phyloP scores from a whole-genome alignment of 2,888 invertebrate species.

The Limenitis camilla region DNA sequence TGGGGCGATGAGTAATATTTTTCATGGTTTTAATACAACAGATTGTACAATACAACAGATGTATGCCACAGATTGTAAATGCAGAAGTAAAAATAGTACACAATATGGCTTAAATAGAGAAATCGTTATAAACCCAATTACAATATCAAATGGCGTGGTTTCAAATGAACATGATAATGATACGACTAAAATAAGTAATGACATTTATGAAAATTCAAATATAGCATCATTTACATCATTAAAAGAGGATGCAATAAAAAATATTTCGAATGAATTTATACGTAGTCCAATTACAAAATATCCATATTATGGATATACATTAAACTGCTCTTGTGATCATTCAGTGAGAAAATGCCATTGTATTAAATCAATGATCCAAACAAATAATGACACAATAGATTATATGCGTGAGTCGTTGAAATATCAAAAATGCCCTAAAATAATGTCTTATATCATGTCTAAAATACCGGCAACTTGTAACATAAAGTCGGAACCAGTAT shows the following conservation, averaged over 20 bases:
- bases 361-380: conserved; percentile 38
- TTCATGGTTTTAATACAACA: conserved; percentile 27
- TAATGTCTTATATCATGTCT: conserved; percentile 45
- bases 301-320: conserved; percentile 47
- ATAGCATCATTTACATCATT: not conserved
- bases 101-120: conserved; percentile 8
- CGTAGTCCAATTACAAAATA: not conserved
- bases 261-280: not conserved
- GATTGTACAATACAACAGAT: no score
- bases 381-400: conserved; percentile 34
- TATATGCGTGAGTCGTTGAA: conserved; percentile 38
- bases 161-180: not conserved
- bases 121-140: conserved; percentile 22
- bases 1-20: conserved; percentile 29
- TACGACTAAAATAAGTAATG: not conserved
- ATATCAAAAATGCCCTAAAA: conserved; percentile 26
- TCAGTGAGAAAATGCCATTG: conserved; percentile 42
- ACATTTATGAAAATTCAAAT: not conserved
- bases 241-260: not conserved
- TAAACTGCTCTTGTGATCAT: conserved; percentile 45
- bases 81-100: conserved; percentile 14
- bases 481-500: conserved; percentile 17
- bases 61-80: conserved; percentile 29
- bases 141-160: conserved; percentile 4
- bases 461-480: conserved; percentile 22